Conservation (phyloP, 2,888 invertebrate genomes). For the Tethea ocularis region DNA sequence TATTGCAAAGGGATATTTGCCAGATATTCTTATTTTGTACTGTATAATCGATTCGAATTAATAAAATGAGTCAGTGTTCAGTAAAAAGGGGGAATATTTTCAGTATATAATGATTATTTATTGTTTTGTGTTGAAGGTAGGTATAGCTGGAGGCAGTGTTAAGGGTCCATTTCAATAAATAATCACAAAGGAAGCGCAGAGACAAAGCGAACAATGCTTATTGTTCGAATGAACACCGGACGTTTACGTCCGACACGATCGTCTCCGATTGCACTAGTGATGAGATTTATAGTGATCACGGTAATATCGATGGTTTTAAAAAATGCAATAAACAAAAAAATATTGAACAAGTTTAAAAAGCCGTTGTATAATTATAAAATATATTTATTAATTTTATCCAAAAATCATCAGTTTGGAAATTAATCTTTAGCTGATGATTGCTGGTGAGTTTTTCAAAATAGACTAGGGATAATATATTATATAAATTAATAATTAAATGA, state of each 20-base stretch:
- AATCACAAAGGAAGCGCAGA: constrained; percentile 57
- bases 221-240: constrained; percentile 41
- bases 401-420: background rate
- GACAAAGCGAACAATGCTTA: constrained; percentile 58
- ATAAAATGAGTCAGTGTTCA: background rate
- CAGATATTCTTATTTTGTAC: background rate
- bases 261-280: constrained; percentile 13
- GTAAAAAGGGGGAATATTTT: constrained; percentile 2
- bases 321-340: background rate
- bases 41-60: background rate
- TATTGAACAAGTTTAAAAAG: too few species aligned
- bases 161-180: constrained; percentile 58
- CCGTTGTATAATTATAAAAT: too few species aligned
- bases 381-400: too few species aligned
- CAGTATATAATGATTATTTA: constrained; percentile 31
- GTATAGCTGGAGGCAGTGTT: constrained; percentile 29
- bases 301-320: background rate
- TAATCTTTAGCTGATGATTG: too few species aligned
- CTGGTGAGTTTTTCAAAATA: too few species aligned
- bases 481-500: too few species aligned
- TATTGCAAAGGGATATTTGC: background rate
- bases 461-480: too few species aligned
- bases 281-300: background rate
- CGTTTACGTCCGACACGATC: constrained; percentile 27
- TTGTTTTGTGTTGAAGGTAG: constrained; percentile 17